Evolutionary conservation across 2,888 invertebrate species (phyloP), one percentile per base, ranked within the genome.

Genomic region (Rutpela maculata): DNA sequence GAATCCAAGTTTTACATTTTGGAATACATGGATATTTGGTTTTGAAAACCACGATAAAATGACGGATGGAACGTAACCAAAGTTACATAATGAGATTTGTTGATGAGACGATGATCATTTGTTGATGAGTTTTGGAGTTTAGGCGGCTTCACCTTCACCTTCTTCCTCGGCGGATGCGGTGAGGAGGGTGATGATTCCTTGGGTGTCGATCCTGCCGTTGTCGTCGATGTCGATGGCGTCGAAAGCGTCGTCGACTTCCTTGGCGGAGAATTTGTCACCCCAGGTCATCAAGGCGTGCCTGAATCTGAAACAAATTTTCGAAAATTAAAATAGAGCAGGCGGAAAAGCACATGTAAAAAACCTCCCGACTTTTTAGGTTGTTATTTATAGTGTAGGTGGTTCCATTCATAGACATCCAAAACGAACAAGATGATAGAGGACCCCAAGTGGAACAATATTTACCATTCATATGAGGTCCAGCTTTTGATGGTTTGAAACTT

Each of bases 151-250:
- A 57, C 88, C 92, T 82, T 88, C 93, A 84, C 92, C 95, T 87
- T 94, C 95, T 94, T 94, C 97, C 75, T 96, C 96, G 85, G 96
- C 96, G 90, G 95, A 93, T 91, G 96, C 97, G 86, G 96, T 96
- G 88, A 97, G 93, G 94, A 97, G 95, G 90, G 94, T 92, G 91
- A 97, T 96, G 86, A 97, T 94, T 90, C 95, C 95, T 86, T 91
- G 92, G 90, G 97, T 96, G 92, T 97, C 97, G 90, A 97, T 97
- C 92, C 93, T 94, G 90, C 97, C 97, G 88, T 95, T 95, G 90
- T 96, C 96, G 91, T 97, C 97, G 89, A 97, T 96, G 79, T 95
- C 95, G 94, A 98, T 96, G 91, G 96, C 95, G 91, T 97, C 97
- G 91, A 94, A 97, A 82, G 97, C 97, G 89, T 97, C 97, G 90